Conservation (phyloP, 2,113 vertebrate species). For the Amblyornis subalaris region DNA sequence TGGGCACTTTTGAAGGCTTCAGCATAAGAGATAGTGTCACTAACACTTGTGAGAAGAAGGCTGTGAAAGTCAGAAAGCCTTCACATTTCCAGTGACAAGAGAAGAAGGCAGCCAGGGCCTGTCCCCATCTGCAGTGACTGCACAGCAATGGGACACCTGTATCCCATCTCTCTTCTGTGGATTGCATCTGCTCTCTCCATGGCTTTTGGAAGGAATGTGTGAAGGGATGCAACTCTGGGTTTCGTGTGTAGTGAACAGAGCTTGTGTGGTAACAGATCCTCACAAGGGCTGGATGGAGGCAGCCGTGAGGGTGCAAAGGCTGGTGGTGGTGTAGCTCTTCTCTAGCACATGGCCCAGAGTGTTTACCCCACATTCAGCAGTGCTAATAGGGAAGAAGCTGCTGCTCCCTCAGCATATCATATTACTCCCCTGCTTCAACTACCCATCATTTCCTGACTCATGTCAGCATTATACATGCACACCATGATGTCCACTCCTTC, state of each 20-base stretch:
- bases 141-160: no score
- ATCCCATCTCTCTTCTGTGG: not conserved
- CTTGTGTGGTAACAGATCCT: not conserved
- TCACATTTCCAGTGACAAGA: not conserved
- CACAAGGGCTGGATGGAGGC: accelerated
- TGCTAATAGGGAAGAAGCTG: not conserved
- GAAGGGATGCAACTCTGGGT: not conserved
- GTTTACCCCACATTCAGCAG: not conserved
- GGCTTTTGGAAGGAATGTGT: not conserved
- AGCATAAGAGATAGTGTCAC: not conserved
- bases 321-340: not conserved
- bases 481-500: not conserved
- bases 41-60: not conserved
- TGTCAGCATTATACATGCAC: not conserved
- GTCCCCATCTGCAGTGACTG: not conserved
- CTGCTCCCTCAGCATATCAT: not conserved
- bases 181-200: not conserved
- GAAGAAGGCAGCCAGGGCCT: not conserved
- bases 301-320: accelerated
- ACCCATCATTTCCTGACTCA: not conserved
- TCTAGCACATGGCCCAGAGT: no score
- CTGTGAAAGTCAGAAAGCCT: not conserved
- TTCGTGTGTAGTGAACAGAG: accelerated
- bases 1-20: not conserved
- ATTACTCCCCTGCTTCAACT: not conserved